These are phyloP conservation scores for Lates japonicus DNA, from an alignment of 2,797 vertebrate genomes.

Conservation along the genomic window DNA sequence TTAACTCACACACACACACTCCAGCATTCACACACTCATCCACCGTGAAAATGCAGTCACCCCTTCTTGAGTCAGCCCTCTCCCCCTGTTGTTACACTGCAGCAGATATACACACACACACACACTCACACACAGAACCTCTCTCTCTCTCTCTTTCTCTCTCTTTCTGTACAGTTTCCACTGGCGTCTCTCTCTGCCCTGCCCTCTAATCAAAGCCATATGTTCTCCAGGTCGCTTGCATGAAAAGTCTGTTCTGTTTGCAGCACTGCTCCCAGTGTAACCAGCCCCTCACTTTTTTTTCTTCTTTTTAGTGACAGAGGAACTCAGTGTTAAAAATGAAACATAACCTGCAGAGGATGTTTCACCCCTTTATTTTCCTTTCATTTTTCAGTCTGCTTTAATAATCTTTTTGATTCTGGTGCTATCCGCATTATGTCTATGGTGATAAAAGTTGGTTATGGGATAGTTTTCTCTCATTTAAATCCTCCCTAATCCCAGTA, in stretches of 20 bases:
- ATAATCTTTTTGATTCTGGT: background rate
- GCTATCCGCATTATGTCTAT: background rate
- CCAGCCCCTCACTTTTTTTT: conserved; percentile 31
- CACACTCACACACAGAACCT: conserved; percentile 13
- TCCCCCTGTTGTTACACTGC: conserved; percentile 52
- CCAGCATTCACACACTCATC: conserved; percentile 17
- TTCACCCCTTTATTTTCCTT: background rate
- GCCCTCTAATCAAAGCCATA: conserved; percentile 86
- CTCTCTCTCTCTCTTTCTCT: conserved; percentile 20
- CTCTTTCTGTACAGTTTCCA: conserved; percentile 73
- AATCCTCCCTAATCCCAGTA: background rate
- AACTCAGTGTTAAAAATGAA: conserved; percentile 31
- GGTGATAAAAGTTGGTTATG: background rate
- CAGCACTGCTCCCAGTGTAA: conserved; percentile 43
- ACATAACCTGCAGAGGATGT: conserved; percentile 26
- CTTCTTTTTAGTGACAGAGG: conserved; percentile 27
- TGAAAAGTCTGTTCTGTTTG: conserved; percentile 80
- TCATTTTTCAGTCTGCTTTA: background rate
- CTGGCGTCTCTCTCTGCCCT: conserved; percentile 68
- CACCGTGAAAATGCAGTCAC: conserved; percentile 39
- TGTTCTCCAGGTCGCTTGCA: conserved; percentile 78
- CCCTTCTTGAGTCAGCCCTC: conserved; percentile 59
- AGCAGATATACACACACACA: conserved; percentile 11
- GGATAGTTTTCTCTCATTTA: background rate
- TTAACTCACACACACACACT: background rate